Conservation (phyloP, 2,113 vertebrate species). For the Gambusia holbrooki region DNA sequence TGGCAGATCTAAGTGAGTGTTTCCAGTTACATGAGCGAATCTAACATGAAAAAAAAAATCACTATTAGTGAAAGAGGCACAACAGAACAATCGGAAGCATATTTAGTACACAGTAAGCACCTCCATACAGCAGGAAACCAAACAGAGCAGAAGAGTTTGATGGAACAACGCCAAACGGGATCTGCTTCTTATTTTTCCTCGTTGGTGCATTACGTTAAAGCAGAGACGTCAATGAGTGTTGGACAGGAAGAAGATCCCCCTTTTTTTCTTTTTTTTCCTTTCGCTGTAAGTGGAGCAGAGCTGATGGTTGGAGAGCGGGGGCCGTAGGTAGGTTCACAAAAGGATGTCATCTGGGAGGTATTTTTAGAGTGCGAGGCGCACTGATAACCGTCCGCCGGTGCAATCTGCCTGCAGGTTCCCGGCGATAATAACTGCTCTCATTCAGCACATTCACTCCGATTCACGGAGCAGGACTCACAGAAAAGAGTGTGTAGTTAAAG, state of each 20-base stretch:
- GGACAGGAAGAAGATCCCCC: conserved; percentile 21
- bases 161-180: not conserved
- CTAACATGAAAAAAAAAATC: not conserved
- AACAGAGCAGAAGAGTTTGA: not conserved
- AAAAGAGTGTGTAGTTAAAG: not conserved
- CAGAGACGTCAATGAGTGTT: conserved; percentile 5
- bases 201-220: conserved; percentile 18
- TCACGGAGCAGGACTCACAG: conserved; percentile 2
- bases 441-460: conserved; percentile 35
- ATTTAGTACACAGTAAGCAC: not conserved
- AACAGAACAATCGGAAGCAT: not conserved
- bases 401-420: conserved; percentile 56
- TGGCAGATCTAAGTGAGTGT: not conserved
- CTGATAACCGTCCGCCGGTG: conserved; percentile 47
- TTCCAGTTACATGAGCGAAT: not conserved
- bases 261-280: not conserved
- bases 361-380: conserved; percentile 66
- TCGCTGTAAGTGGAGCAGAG: conserved; percentile 61
- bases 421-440: conserved; percentile 44
- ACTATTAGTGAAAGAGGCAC: not conserved
- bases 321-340: conserved; percentile 54
- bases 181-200: conserved; percentile 22
- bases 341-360: conserved; percentile 59
- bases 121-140: conserved; percentile 10
- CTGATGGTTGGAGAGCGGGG: conserved; percentile 57